phyloP scores from a whole-genome alignment of 2,113 vertebrate genomes.

The Hippocampus mohnikei region DNA sequence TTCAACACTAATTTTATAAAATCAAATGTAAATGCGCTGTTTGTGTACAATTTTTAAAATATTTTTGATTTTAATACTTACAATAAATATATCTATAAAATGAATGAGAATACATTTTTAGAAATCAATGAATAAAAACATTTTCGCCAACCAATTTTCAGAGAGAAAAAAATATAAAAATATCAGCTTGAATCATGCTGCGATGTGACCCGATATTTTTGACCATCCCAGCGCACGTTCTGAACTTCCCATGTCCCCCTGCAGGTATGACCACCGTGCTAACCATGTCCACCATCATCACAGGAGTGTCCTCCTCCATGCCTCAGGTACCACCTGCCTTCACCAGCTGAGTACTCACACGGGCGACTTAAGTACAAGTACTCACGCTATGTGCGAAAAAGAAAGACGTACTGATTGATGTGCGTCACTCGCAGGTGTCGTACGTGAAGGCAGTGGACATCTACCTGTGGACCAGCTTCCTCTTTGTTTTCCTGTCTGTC shows the following conservation, averaged over 20 bases:
- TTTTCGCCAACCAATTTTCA: too few relatives aligned
- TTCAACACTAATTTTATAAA: too few relatives aligned
- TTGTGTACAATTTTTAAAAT: too few relatives aligned
- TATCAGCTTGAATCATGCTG: too few relatives aligned
- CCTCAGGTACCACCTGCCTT: constrained; percentile 68
- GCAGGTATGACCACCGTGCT: constrained; percentile 88
- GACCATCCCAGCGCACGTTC: background rate
- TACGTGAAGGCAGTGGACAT: constrained; percentile 89
- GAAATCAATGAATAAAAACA: too few relatives aligned
- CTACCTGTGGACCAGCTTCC: constrained; percentile 90
- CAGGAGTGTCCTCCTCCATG: constrained; percentile 86
- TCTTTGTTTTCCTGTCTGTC: constrained; percentile 89
- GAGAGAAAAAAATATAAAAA: too few relatives aligned
- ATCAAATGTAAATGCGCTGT: too few relatives aligned
- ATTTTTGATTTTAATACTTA: too few relatives aligned
- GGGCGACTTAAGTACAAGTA: background rate
- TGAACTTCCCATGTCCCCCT: background rate
- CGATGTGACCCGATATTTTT: too few relatives aligned
- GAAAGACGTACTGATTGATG: background rate
- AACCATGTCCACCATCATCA: constrained; percentile 91
- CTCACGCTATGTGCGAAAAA: background rate
- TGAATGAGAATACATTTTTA: too few relatives aligned
- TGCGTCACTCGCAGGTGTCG: constrained; percentile 70
- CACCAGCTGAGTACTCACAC: background rate
- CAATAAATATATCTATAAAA: too few relatives aligned